Percentiles rank a stretch among this genome's conserved stretches.
These are phyloP conservation scores for Danio choprae DNA, from an alignment of 2,797 vertebrate genomes.

Conservation along the genomic window DNA sequence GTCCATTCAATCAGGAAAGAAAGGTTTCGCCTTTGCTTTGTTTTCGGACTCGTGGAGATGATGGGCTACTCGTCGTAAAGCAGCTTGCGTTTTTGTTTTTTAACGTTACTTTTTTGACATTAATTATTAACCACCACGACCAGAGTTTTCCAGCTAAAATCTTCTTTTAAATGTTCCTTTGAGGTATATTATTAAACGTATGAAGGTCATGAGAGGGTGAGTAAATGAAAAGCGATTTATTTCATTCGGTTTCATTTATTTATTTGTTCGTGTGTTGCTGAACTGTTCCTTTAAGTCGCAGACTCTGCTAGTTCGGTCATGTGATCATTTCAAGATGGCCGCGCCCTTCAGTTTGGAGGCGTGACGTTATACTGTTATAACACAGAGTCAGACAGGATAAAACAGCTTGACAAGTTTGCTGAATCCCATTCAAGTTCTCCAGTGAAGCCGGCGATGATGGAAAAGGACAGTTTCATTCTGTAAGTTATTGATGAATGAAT, in stretches of 20 bases:
- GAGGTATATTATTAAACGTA: no score
- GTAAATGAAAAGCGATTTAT: neutral
- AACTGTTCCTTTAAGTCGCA: neutral
- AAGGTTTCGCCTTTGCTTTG: no score
- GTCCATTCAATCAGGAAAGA: no score
- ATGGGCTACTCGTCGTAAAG: no score
- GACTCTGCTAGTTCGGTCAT: slow-evolving; percentile 60
- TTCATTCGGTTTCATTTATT: no score
- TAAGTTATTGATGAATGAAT: slow-evolving; percentile 64
- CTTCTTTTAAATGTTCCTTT: no score
- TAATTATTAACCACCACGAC: no score
- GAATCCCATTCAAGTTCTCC: neutral
- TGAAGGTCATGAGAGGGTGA: neutral
- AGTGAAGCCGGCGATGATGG: slow-evolving; percentile 65
- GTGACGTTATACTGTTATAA: neutral
- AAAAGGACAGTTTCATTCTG: slow-evolving; percentile 73
- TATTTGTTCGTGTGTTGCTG: neutral
- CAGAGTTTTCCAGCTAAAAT: no score
- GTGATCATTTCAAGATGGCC: slow-evolving; percentile 73
- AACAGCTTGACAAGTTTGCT: neutral
- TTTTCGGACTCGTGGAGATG: no score
- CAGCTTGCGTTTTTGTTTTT: no score
- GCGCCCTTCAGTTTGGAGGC: slow-evolving; percentile 43
- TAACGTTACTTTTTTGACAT: no score
- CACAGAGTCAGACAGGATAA: neutral